Evolutionary conservation across 2,888 invertebrate genomes (phyloP).

Genomic region (Plagodis pulveraria): DNA sequence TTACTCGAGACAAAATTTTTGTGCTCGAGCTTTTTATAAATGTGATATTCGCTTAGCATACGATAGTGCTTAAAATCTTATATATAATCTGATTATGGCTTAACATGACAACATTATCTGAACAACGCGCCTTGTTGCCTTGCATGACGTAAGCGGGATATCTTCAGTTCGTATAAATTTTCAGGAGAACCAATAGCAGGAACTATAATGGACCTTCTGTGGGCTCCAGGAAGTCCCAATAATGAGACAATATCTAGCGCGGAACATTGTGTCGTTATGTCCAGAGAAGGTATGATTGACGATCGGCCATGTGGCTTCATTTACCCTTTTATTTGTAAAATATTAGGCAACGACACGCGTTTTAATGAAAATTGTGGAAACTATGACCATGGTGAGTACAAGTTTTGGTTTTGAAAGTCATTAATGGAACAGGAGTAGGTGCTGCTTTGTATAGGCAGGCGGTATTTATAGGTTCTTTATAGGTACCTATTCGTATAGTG

Average conservation of each 20-base stretch:
- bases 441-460: too few species aligned
- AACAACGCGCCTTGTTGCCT: too few species aligned
- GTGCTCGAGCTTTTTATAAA: too few species aligned
- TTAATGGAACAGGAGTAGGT: too few species aligned
- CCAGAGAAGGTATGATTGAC: constrained; percentile 57
- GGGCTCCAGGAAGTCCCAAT: constrained; percentile 57
- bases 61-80: too few species aligned
- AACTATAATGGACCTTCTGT: constrained; percentile 55
- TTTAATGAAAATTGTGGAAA: constrained; percentile 53
- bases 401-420: not conserved
- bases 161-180: constrained; percentile 14
- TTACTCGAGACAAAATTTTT: too few species aligned
- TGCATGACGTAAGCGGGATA: too few species aligned
- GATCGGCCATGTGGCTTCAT: constrained; percentile 52
- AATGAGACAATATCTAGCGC: constrained; percentile 40
- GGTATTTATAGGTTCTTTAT: too few species aligned
- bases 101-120: too few species aligned
- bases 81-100: too few species aligned
- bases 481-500: too few species aligned
- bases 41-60: too few species aligned
- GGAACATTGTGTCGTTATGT: constrained; percentile 62
- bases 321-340: constrained; percentile 61
- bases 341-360: constrained; percentile 47
- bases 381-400: constrained; percentile 49
- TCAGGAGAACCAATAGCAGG: constrained; percentile 51